Base-by-base conservation (phyloP, 2,113 vertebrate species). In the Carassius gibelio region DNA sequence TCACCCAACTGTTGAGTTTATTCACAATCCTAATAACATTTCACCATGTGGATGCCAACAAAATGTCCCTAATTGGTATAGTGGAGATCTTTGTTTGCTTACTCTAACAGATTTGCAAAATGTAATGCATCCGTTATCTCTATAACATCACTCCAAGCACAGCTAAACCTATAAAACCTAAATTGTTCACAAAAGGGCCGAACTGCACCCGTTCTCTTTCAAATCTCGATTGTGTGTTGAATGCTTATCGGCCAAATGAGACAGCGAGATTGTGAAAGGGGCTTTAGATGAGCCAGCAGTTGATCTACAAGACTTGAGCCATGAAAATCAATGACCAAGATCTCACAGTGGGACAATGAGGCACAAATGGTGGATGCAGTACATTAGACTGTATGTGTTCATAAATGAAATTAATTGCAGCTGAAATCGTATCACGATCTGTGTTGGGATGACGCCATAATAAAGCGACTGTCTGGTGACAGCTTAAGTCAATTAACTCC, bases 241-340 rank as follows among this genome's bases (percentile, higher is more conserved):
- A 81, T 48, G 78, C 38, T 82, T 52, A 69, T 50, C 19, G 62
- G 8, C n/a, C 26, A 30, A 42, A 64, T 2, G 21, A 62, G 57
- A 38, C 34, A 4, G 11, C 3, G 21, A 62, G 36, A 62, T 78
- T 59, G 75, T 61, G 42, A 66, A 17, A 52, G 79, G 19, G 15
- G n/a, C n/a, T 52, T 4, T 48, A 55, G 45, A 82, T 55, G n/a
- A 82, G 42, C 26, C 4, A 3, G n/a, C n/a, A 82, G 80, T 55
- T 68, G 62, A 82, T 82, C 62, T 82, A 68, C 8, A 66, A 82
- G 80, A 82, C 45, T 36, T 74, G 10, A 48, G 52, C 30, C 50
- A 61, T 79, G 62, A 66, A 45, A 64, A 75, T 85, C 77, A 85
- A 81, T 81, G 17, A 21, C 10, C 42, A 52, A 55, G 64, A 82